Percentiles rank a stretch among this genome's conserved stretches.
Evolutionary conservation across 2,113 vertebrate genomes (phyloP).

Genomic region (Ailuropoda melanoleuca): DNA sequence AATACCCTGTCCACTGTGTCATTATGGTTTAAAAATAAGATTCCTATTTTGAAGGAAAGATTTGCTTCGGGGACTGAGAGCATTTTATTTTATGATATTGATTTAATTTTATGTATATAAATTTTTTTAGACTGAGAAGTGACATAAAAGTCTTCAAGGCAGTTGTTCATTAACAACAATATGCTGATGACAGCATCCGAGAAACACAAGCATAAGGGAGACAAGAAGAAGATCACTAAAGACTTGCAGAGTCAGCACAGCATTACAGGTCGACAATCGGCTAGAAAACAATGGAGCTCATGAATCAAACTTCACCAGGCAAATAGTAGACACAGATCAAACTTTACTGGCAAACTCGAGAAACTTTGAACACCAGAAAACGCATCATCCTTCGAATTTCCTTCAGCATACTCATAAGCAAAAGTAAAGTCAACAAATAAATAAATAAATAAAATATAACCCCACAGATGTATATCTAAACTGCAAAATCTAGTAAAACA

Average conservation of each 20-base stretch:
- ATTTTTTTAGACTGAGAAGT: not conserved
- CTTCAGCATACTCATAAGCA: not conserved
- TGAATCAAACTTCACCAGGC: constrained; percentile 26
- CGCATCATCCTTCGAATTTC: not conserved
- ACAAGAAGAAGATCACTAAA: not conserved
- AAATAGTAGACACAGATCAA: not conserved
- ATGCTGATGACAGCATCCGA: constrained; percentile 46
- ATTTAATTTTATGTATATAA: constrained; percentile 23
- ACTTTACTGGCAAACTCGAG: not conserved
- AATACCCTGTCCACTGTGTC: not conserved
- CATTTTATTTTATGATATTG: constrained; percentile 32
- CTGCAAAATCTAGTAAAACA: not conserved
- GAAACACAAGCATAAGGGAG: not conserved
- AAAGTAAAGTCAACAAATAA: not conserved
- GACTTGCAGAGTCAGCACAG: constrained; percentile 20
- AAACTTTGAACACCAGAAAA: not conserved
- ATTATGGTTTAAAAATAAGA: not conserved
- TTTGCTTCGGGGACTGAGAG: not conserved
- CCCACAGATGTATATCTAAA: not conserved
- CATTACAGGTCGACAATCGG: not conserved
- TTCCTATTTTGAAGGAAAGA: constrained; percentile 35
- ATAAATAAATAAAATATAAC: not conserved
- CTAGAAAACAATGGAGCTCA: not conserved
- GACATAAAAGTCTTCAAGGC: constrained; percentile 1
- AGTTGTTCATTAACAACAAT: constrained; percentile 36